phyloP scores from a whole-genome alignment of 53 echinoderm and acorn worm species.

The Actinopyga echinites region DNA sequence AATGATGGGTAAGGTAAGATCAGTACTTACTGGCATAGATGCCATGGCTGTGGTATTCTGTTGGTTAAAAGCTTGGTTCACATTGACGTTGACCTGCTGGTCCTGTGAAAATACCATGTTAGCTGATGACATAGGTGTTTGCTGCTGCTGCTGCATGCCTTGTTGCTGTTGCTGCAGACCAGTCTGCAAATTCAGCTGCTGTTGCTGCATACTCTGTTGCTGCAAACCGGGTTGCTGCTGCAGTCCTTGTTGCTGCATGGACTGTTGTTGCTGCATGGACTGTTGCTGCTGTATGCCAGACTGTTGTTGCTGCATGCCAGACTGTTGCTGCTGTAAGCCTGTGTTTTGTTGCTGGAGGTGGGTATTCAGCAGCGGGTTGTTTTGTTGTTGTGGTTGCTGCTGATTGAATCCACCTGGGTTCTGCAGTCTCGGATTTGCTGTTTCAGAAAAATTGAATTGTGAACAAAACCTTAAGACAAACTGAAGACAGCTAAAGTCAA shows the following conservation, averaged over 20 bases:
- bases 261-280: background rate
- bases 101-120: constrained; percentile 12
- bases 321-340: constrained; percentile 2
- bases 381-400: constrained; percentile 47
- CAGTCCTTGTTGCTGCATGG: background rate
- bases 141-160: background rate
- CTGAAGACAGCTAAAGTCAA: too few relatives aligned
- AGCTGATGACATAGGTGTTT: background rate
- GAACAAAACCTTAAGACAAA: too few relatives aligned
- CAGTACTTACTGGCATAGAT: constrained; percentile 1
- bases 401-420: constrained; percentile 1
- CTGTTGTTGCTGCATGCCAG: constrained; percentile 10
- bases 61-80: constrained; percentile 5
- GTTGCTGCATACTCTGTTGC: background rate
- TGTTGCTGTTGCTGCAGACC: constrained; percentile 52
- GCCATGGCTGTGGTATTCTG: constrained; percentile 2
- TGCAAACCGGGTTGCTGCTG: background rate
- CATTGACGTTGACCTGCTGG: background rate
- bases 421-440: background rate
- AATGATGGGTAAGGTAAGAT: too few relatives aligned
- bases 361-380: background rate
- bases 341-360: constrained; percentile 19
- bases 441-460: background rate
- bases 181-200: constrained; percentile 56
- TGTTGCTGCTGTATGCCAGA: background rate